These are phyloP conservation scores for Liodrosophila aerea DNA, from an alignment of 2,888 invertebrate species.

Conservation along the genomic window DNA sequence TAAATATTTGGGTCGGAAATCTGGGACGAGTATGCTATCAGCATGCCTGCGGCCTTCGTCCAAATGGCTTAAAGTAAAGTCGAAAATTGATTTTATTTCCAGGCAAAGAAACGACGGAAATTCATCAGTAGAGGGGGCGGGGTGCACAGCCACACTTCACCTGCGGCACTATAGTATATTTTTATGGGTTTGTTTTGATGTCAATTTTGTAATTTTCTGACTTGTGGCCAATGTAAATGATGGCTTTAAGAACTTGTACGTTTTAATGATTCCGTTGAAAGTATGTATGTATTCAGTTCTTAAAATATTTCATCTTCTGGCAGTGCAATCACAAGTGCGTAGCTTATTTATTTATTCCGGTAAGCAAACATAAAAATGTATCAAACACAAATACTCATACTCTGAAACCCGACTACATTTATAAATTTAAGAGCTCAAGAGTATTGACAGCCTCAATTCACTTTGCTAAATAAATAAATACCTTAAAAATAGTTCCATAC, in stretches of 20 bases:
- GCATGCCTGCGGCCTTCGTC: constrained; percentile 22
- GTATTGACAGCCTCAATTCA: too few relatives aligned
- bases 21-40: constrained; percentile 11
- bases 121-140: constrained; percentile 45
- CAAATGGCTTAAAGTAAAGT: constrained; percentile 48
- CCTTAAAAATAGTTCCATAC: too few relatives aligned
- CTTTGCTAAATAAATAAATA: too few relatives aligned
- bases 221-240: background rate
- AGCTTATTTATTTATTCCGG: too few relatives aligned
- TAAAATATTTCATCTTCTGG: too few relatives aligned
- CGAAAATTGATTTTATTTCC: constrained; percentile 54
- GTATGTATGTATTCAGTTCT: too few relatives aligned
- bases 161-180: constrained; percentile 43
- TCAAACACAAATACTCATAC: too few relatives aligned
- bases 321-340: too few relatives aligned
- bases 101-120: constrained; percentile 32
- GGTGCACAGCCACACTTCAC: constrained; percentile 22
- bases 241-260: background rate
- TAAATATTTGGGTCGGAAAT: background rate
- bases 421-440: too few relatives aligned
- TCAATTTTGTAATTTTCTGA: constrained; percentile 1
- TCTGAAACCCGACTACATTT: too few relatives aligned
- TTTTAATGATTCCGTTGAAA: too few relatives aligned
- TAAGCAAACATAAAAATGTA: too few relatives aligned
- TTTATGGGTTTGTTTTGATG: constrained; percentile 9